phyloP scores from a whole-genome alignment of 2,797 vertebrate genomes.

The Picus viridis region DNA sequence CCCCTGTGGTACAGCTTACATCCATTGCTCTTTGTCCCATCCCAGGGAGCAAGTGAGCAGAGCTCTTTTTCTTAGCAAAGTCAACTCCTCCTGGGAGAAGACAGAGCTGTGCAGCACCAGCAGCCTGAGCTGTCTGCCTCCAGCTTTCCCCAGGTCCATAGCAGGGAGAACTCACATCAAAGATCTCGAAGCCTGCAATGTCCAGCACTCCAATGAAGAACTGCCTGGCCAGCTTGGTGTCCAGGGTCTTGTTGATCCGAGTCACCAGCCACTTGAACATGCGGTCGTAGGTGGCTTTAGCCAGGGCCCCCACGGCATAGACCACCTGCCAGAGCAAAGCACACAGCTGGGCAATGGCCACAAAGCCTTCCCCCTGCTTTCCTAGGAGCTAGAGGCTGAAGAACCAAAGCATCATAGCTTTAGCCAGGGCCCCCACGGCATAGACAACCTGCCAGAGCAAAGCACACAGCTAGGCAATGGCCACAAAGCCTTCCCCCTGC shows the following conservation, averaged over 20 bases:
- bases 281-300: constrained; percentile 94
- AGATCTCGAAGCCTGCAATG: constrained; percentile 96
- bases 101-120: background rate
- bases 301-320: constrained; percentile 93
- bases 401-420: constrained; percentile 47
- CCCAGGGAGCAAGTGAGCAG: no score
- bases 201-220: constrained; percentile 96
- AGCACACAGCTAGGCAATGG: background rate
- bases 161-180: constrained; percentile 81
- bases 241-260: constrained; percentile 91
- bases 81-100: background rate
- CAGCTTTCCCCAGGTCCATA: background rate
- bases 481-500: background rate
- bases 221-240: constrained; percentile 90
- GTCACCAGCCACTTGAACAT: constrained; percentile 95
- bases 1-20: no score
- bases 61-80: background rate
- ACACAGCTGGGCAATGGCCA: background rate
- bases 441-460: constrained; percentile 84
- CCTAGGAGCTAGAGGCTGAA: background rate
- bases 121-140: background rate
- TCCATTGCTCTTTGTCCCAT: no score
- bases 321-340: constrained; percentile 80
- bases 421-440: constrained; percentile 93
- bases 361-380: background rate